Percentiles rank a stretch among this genome's conserved stretches.
phyloP scores from a whole-genome alignment of 2,888 invertebrate genomes.

The Rosalia funebris region DNA sequence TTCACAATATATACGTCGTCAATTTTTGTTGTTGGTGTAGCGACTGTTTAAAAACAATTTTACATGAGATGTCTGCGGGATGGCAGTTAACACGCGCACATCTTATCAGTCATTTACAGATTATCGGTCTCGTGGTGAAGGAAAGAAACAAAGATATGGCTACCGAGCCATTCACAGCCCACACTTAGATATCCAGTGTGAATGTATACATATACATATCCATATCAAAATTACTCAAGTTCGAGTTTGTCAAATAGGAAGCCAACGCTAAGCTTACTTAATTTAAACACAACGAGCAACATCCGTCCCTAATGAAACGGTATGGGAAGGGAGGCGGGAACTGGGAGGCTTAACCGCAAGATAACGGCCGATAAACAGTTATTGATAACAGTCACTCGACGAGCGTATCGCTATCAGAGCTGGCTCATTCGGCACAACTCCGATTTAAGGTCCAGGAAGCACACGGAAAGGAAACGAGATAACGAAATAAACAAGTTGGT shows the following conservation, averaged over 20 bases:
- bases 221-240: no score
- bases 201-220: no score
- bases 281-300: conserved; percentile 33
- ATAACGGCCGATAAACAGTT: conserved; percentile 35
- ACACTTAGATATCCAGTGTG: no score
- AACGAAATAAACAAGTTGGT: conserved; percentile 10
- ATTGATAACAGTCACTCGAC: conserved; percentile 27
- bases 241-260: conserved; percentile 28
- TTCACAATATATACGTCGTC: no score
- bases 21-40: no score
- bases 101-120: no score
- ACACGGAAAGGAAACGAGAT: conserved; percentile 33
- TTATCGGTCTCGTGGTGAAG: no score
- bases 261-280: conserved; percentile 22
- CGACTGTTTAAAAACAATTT: no score
- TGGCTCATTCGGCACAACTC: conserved; percentile 26
- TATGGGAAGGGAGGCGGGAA: conserved; percentile 14
- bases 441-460: conserved; percentile 28
- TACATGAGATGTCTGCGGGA: no score
- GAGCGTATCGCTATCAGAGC: conserved; percentile 19
- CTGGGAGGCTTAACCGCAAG: conserved; percentile 23
- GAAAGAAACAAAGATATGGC: no score
- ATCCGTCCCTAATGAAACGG: conserved; percentile 20
- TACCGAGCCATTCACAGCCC: no score
- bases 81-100: no score